Evolutionary conservation across 2,797 vertebrate genomes (phyloP).

Genomic region (Argentina silus): DNA sequence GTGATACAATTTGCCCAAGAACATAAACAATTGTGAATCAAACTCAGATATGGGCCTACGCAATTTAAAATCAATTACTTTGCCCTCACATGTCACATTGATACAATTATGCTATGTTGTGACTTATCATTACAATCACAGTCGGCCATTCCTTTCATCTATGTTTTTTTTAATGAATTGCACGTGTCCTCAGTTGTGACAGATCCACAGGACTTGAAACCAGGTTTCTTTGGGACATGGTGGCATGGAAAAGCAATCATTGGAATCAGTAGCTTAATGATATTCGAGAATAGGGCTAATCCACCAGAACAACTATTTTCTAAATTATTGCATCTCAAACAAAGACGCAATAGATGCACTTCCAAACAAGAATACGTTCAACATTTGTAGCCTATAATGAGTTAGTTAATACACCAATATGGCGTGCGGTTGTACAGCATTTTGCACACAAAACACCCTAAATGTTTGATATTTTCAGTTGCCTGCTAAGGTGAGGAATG

Average conservation of each 20-base stretch:
- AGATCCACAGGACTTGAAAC: constrained; percentile 29
- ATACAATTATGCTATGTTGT: constrained; percentile 2
- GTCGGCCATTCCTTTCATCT: constrained; percentile 41
- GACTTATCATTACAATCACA: constrained; percentile 9
- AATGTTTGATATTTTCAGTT: constrained; percentile 3
- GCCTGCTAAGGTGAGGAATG: constrained; percentile 26
- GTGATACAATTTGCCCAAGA: no score
- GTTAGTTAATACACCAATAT: neutral
- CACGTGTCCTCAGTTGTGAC: constrained; percentile 47
- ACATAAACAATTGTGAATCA: no score
- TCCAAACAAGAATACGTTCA: neutral
- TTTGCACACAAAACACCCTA: no score
- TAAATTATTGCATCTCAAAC: neutral
- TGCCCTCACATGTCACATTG: neutral
- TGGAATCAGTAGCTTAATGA: neutral
- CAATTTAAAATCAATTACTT: no score
- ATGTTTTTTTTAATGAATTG: constrained; percentile 40
- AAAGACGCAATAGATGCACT: neutral
- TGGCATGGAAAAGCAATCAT: constrained; percentile 21
- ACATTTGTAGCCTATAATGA: neutral
- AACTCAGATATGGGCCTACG: no score
- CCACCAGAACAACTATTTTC: neutral
- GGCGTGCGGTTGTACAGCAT: neutral
- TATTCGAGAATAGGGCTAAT: neutral
- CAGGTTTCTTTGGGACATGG: constrained; percentile 19